Evolutionary conservation across 2,113 vertebrate genomes (phyloP), one percentile per base, ranked within the genome.

Genomic region (Argyrosomus japonicus): DNA sequence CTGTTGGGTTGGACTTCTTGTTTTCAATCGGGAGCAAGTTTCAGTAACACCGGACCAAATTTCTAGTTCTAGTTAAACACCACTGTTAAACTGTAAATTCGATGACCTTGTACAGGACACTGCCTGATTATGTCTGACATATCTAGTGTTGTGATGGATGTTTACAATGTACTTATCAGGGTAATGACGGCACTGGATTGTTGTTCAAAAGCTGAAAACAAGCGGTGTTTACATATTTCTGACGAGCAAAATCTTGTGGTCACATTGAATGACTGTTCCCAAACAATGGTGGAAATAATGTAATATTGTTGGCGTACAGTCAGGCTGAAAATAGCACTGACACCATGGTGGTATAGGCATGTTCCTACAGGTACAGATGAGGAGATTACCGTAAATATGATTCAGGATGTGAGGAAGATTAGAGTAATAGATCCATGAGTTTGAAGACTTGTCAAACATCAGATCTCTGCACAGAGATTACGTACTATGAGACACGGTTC

Each of bases 371-470:
- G 74, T 43, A 14, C 17, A 77, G 78, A 68, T 72, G 36, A 79
- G 40, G 18, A 54, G 75, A 69, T 78, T 67, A 74, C 50, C 32
- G 68, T 64, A 25, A 68, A 75, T 60, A 64, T n/a, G 75, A 82
- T 17, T 60, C 32, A 45, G 58, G 68, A 40, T 57, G 68, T 82
- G 53, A 71, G 48, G 32, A 25, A 14, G 67, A 71, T 53, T 29
- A 7, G 10, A 36, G 60, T 25, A 48, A 48, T 3, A 32, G 5
- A 56, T 32, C 25, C 14, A 32, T 6, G 14, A 50, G 32, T 43
- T 21, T 67, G 23, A 43, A 15, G 43, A 25, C 43, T 47, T 47
- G 17, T 48, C 47, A 54, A 51, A 27, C 29, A 58, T 50, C 64
- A 56, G 48, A 67, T n/a, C 36, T 0, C 68, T 48, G 51, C 25